A percentile compares a stretch with the other conserved stretches of the same genome.
These are phyloP conservation scores for Willisornis vidua DNA, from an alignment of 2,113 vertebrate species.

Conservation along the genomic window DNA sequence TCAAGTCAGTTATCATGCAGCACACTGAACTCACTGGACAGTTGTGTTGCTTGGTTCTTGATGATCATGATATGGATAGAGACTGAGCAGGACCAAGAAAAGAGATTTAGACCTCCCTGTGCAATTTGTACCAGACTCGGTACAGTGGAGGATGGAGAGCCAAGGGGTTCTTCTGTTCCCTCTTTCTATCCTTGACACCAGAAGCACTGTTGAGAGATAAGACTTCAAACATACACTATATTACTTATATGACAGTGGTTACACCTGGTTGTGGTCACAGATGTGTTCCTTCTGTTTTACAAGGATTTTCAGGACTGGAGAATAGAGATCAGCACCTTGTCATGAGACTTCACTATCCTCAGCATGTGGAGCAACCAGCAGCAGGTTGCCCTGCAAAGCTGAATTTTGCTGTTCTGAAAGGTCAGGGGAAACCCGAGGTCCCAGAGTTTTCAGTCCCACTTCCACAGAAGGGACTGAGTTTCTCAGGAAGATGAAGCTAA, in stretches of 20 bases:
- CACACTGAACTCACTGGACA: not conserved
- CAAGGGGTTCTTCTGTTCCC: not conserved
- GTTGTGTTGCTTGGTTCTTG: not conserved
- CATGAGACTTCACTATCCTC: not conserved
- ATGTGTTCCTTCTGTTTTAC: not conserved
- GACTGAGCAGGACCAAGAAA: not conserved
- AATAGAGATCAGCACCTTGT: not conserved
- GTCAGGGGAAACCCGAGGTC: not conserved
- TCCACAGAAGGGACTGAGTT: not conserved
- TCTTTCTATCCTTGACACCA: accelerated
- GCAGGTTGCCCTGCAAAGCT: not conserved
- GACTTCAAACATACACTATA: not conserved
- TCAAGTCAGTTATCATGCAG: not conserved
- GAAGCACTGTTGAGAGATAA: not conserved
- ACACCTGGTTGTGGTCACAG: not conserved
- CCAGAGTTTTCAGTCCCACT: not conserved
- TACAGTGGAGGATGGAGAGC: not conserved
- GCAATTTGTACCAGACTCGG: accelerated
- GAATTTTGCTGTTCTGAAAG: not conserved
- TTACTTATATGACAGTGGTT: not conserved
- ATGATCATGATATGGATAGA: not conserved
- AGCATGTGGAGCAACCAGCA: not conserved
- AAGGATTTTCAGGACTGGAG: not conserved
- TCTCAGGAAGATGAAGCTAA: not conserved
- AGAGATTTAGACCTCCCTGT: not conserved